Conservation (phyloP, 2,888 invertebrate species). For the Odiellus spinosus region DNA sequence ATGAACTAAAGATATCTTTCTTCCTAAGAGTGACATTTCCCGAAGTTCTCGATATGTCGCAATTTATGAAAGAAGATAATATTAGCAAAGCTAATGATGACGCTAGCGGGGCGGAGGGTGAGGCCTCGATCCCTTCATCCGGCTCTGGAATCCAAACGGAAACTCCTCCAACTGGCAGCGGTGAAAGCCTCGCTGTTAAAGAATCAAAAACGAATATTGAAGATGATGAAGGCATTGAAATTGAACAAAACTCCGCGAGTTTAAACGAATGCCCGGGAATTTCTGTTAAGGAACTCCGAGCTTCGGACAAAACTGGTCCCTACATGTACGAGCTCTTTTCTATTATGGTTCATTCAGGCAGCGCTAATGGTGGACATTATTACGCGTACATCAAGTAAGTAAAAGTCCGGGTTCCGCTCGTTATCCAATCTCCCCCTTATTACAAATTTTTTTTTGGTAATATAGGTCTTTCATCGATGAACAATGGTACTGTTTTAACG, state of each 20-base stretch:
- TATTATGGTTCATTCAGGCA: constrained; percentile 82
- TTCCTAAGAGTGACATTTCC: constrained; percentile 59
- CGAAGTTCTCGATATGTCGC: constrained; percentile 57
- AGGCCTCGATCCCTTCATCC: constrained; percentile 43
- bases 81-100: constrained; percentile 36
- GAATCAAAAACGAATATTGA: constrained; percentile 30
- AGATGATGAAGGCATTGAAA: constrained; percentile 44
- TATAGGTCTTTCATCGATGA: constrained; percentile 37
- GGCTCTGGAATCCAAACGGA: constrained; percentile 19
- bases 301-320: constrained; percentile 37
- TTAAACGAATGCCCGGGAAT: too few relatives aligned
- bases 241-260: constrained; percentile 16
- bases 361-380: constrained; percentile 78
- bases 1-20: constrained; percentile 10
- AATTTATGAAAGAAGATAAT: constrained; percentile 39
- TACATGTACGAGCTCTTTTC: constrained; percentile 72
- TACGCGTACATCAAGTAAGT: constrained; percentile 69
- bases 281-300: too few relatives aligned
- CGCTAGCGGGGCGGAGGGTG: constrained; percentile 50
- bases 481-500: constrained; percentile 77
- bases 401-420: too few relatives aligned
- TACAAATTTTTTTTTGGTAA: not conserved
- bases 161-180: constrained; percentile 5
- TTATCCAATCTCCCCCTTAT: too few relatives aligned
- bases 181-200: not conserved